Base-by-base conservation (phyloP, 2,113 vertebrate genomes). In the Sapayoa aenigma region DNA sequence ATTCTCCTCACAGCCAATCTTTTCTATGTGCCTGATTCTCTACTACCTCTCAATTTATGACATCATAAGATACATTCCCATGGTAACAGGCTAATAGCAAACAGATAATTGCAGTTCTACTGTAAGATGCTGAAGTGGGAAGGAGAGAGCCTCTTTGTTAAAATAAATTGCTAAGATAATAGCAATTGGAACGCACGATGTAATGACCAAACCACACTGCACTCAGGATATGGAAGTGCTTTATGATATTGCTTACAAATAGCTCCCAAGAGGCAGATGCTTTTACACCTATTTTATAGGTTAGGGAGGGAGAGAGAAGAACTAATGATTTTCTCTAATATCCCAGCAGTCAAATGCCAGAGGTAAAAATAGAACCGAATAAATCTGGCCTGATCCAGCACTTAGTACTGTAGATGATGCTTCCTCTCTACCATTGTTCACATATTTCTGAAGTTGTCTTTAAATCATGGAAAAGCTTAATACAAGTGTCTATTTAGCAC, bases 231-330 rank as follows among this genome's bases (percentile, higher is more conserved):
- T 73, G 35, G 55, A 87, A 95, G 50, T 60, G 60, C 90, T 87
- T 94, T 85, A 80, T 83, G 87, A 77, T 63, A 41, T 30, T 78
- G n/a, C 62, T 78, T 88, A 83, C 84, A 66, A 88, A 91, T 30
- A 87, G 91, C 52, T 89, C 87, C 75, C 82, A 66, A 42, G 75
- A 83, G 78, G 72, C 37, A 91, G 71, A 55, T 90, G 78, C 50
- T 94, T 82, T 85, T 91, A 79, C 46, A 77, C 82, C 52, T 88
- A n/a, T 91, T 79, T 89, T 92, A n/a, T 89, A 72, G 74, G 90
- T 79, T 87, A 76, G 52, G 72, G 55, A 79, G 20, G 55, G 30
- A 92, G 39, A 81, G 25, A 78, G n/a, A 74, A 65, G 25, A 90
- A 65, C 35, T 84, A 83, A 79, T 41, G 25, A 52, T 93, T 95